Evolutionary conservation across 2,888 invertebrate species (phyloP), one percentile per base, ranked within the genome.

Genomic region (Hydropsyche betteni): DNA sequence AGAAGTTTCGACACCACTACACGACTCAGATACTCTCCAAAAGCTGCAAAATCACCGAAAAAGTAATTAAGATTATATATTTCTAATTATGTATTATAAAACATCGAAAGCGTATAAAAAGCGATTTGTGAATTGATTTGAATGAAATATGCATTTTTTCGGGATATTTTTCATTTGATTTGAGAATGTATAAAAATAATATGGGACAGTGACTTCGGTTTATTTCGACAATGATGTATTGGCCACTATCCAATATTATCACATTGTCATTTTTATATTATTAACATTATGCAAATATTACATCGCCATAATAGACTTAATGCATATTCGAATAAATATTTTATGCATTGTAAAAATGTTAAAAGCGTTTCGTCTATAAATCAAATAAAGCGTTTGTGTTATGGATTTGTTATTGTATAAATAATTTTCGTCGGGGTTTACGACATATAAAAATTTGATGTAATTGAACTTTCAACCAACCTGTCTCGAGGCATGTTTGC

Each of bases 1-100:
- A 78, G 76, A 64, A 79, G 75, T 69, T 72, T 77, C 53, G 77
- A 75, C 73, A 79, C 78, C 69, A 78, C 74, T 68, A 79, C 77
- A 34, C 79, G 78, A 68, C 74, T 78, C 72, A 79, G 55, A 51
- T 79, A 55, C 74, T 79, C 79, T 33, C 79, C 79, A 51, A 79
- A 79, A 24, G 74, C 79, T 79, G 75, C 24, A 24, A 24, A 24
- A 24, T 24, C 24, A 24, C 2, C 24, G 24, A 5, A 76, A 76
- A 50, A 24, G 68, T 12, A 3, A 68, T 50, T 38, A 68, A 36
- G 68, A 51, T n/a, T 4, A 14, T 69, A 8, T 38, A 10, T 55
- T 6, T 44, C 1, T 44, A n/a, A 6, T 8, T 8, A 4, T 8
- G 3, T 44, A 44, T 44, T 8, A 4, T 8, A 2, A 69, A 14